A percentile compares a stretch with the other conserved stretches of the same genome.
phyloP scores from a whole-genome alignment of 2,113 vertebrate species.

The Myiopsitta monachus region DNA sequence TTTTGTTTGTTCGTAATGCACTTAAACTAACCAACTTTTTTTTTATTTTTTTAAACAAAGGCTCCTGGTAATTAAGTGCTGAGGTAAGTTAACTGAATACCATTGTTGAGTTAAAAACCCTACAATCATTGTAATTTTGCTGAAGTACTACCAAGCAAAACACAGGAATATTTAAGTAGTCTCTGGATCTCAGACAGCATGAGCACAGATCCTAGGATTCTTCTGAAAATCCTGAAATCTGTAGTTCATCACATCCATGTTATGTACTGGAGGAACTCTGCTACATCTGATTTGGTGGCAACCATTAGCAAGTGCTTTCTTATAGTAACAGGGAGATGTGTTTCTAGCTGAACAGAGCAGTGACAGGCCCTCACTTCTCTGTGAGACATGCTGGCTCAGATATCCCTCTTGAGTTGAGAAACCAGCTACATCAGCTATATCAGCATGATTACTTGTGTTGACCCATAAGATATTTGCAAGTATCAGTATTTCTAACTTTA shows the following conservation, averaged over 20 bases:
- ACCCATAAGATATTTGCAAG: background rate
- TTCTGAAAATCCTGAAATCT: background rate
- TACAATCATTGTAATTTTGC: background rate
- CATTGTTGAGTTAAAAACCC: background rate
- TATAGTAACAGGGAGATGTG: background rate
- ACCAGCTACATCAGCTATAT: background rate
- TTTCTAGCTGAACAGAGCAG: background rate
- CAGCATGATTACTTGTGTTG: background rate
- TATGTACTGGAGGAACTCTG: background rate
- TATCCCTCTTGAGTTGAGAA: background rate
- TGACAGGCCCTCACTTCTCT: background rate
- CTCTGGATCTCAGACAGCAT: background rate
- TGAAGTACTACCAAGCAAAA: background rate
- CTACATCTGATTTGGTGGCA: fast-evolving
- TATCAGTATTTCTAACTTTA: background rate
- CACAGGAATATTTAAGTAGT: background rate
- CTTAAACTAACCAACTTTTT: background rate
- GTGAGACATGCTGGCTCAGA: background rate
- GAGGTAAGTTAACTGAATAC: background rate
- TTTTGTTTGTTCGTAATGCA: background rate
- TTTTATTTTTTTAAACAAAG: background rate
- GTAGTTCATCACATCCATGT: background rate
- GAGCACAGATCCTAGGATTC: background rate
- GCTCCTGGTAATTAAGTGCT: background rate
- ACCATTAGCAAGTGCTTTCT: background rate